Conservation (phyloP, 2,888 invertebrate genomes). For the Palloptera scutellata region DNA sequence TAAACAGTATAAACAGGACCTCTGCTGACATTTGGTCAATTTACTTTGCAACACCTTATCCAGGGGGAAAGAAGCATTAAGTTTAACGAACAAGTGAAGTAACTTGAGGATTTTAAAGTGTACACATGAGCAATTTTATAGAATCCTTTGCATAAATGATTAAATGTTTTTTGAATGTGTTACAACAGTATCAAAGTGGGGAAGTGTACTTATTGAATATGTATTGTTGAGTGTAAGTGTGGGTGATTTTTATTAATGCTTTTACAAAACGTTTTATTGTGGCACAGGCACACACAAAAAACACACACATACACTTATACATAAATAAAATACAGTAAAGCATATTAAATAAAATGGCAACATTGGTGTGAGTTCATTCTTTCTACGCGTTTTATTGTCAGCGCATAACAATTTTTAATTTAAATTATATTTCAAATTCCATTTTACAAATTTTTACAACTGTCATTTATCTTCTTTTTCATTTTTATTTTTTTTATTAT, state of each 20-base stretch:
- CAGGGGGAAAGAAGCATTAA: no score
- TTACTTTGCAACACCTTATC: slow-evolving; percentile 11
- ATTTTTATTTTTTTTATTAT: slow-evolving; percentile 18
- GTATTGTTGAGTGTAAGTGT: background rate
- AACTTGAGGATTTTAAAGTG: no score
- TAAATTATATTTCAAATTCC: slow-evolving; percentile 47
- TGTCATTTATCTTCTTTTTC: slow-evolving; percentile 39
- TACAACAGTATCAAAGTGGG: no score
- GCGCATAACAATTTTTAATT: slow-evolving; percentile 51
- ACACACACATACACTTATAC: no score
- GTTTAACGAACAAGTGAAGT: no score
- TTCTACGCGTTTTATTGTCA: slow-evolving; percentile 49
- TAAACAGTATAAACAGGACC: no score
- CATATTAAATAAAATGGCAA: slow-evolving; percentile 11
- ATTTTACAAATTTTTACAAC: slow-evolving; percentile 35
- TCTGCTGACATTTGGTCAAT: no score
- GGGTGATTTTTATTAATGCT: slow-evolving; percentile 25
- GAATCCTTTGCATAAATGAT: background rate
- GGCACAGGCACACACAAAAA: slow-evolving; percentile 7
- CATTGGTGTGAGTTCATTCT: slow-evolving; percentile 26
- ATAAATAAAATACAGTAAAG: no score
- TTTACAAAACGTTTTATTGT: slow-evolving; percentile 53
- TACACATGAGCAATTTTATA: no score
- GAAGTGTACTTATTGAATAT: no score
- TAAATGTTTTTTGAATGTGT: slow-evolving; percentile 3